phyloP scores from a whole-genome alignment of 1,140 invertebrate species.

The Cylas formicarius region DNA sequence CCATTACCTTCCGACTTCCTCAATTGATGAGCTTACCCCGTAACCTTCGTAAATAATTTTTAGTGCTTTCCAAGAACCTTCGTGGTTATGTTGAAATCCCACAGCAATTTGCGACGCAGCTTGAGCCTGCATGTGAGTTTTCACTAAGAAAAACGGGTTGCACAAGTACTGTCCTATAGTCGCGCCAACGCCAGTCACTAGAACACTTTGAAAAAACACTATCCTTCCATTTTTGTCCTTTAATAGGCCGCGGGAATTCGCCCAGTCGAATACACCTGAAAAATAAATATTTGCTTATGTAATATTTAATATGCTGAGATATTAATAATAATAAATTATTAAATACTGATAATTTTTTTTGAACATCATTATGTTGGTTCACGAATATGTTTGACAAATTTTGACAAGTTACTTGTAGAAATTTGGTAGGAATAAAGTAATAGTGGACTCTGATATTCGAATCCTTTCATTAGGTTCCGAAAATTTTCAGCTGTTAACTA shows the following conservation, averaged over 20 bases:
- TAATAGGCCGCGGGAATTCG: conserved; percentile 22
- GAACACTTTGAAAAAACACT: conserved; percentile 24
- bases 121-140: conserved; percentile 85
- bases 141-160: conserved; percentile 81
- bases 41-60: conserved; percentile 58
- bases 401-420: background rate
- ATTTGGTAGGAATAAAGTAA: background rate
- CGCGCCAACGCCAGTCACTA: conserved; percentile 31
- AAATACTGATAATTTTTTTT: background rate
- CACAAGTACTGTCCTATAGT: conserved; percentile 23
- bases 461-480: no score
- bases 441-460: no score
- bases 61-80: conserved; percentile 61
- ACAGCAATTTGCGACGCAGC: conserved; percentile 74
- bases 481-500: no score
- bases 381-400: background rate
- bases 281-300: no score
- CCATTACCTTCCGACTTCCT: background rate
- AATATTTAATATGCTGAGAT: no score
- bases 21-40: conserved; percentile 48
- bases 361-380: background rate
- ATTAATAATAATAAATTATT: no score
- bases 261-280: conserved; percentile 26
- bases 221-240: conserved; percentile 28
- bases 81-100: conserved; percentile 76